A percentile compares a stretch with the other conserved stretches of the same genome.
phyloP scores from a whole-genome alignment of 2,888 invertebrate genomes.

The Chrysina gloriosa region DNA sequence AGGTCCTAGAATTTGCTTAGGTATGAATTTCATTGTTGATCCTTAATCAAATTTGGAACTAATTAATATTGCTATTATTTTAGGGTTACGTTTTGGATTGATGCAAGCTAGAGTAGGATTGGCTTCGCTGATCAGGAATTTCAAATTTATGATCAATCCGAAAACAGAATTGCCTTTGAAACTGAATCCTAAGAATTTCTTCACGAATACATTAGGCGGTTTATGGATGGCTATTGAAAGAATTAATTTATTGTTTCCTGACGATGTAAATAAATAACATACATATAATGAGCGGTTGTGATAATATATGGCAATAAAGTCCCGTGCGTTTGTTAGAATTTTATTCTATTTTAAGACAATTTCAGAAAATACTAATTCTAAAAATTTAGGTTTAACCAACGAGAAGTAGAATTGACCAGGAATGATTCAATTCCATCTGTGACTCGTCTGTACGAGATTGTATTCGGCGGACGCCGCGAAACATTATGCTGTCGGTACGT shows the following conservation, averaged over 20 bases:
- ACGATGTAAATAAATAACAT: no score
- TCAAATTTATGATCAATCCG: not conserved
- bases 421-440: no score
- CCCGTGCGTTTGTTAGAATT: no score
- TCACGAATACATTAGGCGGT: not conserved
- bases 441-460: no score
- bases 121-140: conserved; percentile 28
- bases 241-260: conserved; percentile 9
- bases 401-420: no score
- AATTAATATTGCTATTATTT: not conserved
- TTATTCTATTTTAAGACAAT: no score
- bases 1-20: conserved; percentile 70
- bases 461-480: no score
- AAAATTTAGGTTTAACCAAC: no score
- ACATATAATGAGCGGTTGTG: no score
- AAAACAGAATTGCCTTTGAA: not conserved
- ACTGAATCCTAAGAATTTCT: not conserved
- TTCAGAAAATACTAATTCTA: no score
- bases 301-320: no score
- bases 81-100: conserved; percentile 31
- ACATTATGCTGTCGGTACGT: no score
- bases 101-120: conserved; percentile 42
- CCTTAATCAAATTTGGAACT: not conserved
- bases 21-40: conserved; percentile 55
- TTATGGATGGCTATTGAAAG: conserved; percentile 9